Percentiles rank a stretch among this genome's conserved stretches.
Evolutionary conservation across 1,140 invertebrate species (phyloP).

Genomic region (Anoplolepis gracilipes): DNA sequence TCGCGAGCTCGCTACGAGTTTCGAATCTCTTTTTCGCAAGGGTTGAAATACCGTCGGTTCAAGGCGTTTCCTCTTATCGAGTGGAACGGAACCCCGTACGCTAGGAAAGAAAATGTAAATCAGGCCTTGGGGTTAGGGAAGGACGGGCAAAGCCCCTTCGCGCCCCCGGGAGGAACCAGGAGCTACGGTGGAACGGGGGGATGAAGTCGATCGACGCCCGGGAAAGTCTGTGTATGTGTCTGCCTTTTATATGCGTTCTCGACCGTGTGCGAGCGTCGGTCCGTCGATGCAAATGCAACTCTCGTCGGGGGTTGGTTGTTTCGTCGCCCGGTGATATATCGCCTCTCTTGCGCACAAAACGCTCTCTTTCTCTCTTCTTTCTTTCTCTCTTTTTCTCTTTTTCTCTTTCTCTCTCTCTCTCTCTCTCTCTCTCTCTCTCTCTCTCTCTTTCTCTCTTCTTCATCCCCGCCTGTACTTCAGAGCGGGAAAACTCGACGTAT

Average conservation of each 20-base stretch:
- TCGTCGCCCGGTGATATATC: conserved; percentile 82
- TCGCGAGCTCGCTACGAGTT: conserved; percentile 32
- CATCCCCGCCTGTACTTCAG: conserved; percentile 29
- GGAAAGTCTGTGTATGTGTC: conserved; percentile 53
- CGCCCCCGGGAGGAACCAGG: conserved; percentile 57
- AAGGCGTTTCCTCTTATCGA: conserved; percentile 80
- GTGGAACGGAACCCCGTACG: conserved; percentile 70
- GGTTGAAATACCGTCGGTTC: conserved; percentile 76
- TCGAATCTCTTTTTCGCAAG: conserved; percentile 70
- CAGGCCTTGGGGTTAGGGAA: conserved; percentile 71
- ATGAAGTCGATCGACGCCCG: conserved; percentile 76
- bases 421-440: conserved; percentile 44
- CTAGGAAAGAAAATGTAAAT: conserved; percentile 82
- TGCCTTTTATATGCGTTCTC: conserved; percentile 49
- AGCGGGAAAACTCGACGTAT: conserved; percentile 72
- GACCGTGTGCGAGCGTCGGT: conserved; percentile 67
- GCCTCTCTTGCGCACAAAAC: conserved; percentile 76
- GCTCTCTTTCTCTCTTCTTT: conserved; percentile 25
- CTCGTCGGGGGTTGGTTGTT: conserved; percentile 81
- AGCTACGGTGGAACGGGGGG: conserved; percentile 61
- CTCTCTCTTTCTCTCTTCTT: conserved; percentile 52
- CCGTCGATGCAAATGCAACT: conserved; percentile 83
- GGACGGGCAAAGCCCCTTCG: conserved; percentile 68
- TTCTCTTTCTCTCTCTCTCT: conserved; percentile 3
- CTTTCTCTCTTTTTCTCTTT: conserved; percentile 45